Evolutionary conservation across 2,888 invertebrate species (phyloP).

Genomic region (Flabesymbios commensalis): DNA sequence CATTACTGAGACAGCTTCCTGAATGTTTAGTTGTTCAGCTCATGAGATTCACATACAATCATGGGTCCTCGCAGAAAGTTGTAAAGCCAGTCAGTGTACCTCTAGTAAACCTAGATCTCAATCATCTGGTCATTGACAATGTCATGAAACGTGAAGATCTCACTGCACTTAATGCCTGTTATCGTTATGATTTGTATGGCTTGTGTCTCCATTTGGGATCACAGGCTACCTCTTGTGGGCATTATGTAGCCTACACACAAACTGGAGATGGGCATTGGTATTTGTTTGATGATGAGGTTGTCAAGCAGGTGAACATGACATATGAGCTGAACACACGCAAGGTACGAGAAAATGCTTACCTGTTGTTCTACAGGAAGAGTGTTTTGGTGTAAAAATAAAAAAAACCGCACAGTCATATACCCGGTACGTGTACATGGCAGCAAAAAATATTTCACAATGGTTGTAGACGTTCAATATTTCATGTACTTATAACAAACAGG

Average conservation of each 20-base stretch:
- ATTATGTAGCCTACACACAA: conserved; percentile 51
- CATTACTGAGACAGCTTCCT: conserved; percentile 53
- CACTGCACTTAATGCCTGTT: background rate
- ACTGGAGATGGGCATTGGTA: conserved; percentile 41
- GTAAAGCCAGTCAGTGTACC: conserved; percentile 50
- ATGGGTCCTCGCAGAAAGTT: conserved; percentile 42
- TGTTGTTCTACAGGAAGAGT: conserved; percentile 51
- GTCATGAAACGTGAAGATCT: conserved; percentile 45
- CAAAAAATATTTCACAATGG: too few relatives aligned
- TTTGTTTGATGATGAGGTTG: conserved; percentile 55
- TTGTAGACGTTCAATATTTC: too few relatives aligned
- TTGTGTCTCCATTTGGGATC: conserved; percentile 53
- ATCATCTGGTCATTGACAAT: conserved; percentile 49
- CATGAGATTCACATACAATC: conserved; percentile 50
- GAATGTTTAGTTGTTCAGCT: conserved; percentile 57
- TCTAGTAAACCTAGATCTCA: conserved; percentile 46
- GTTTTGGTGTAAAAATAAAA: too few relatives aligned
- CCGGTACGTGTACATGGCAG: too few relatives aligned
- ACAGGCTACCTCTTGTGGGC: conserved; percentile 50
- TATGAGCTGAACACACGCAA: conserved; percentile 51
- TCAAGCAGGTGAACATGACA: conserved; percentile 54
- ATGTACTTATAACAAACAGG: too few relatives aligned
- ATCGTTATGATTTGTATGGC: conserved; percentile 52
- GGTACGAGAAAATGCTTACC: conserved; percentile 54
- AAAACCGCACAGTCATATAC: too few relatives aligned